Conservation (phyloP, 2,113 vertebrate species). For the Sorex fumeus region DNA sequence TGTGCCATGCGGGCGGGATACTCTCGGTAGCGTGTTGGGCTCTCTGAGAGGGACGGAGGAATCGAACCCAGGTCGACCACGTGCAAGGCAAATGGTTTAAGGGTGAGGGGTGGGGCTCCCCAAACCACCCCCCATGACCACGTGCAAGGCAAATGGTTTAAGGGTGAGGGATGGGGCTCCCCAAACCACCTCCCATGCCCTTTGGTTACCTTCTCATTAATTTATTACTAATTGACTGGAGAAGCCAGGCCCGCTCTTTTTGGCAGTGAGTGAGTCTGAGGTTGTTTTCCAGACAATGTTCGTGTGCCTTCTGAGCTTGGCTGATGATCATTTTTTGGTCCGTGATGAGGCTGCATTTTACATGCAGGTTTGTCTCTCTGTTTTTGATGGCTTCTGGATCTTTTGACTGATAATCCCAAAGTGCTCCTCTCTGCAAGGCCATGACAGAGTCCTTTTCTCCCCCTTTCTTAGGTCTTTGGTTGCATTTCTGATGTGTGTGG, state of each 20-base stretch:
- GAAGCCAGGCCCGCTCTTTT: not conserved
- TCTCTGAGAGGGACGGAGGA: too few species aligned
- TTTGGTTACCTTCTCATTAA: slow-evolving; percentile 3
- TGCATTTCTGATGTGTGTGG: not conserved
- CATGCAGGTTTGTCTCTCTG: not conserved
- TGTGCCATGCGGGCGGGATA: too few species aligned
- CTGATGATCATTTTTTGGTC: too few species aligned
- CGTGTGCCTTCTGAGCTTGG: slow-evolving; percentile 4
- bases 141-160: too few species aligned
- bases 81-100: too few species aligned
- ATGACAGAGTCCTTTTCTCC: not conserved
- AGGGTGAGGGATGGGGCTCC: not conserved
- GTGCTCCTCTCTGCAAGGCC: not conserved
- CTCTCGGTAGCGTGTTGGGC: too few species aligned
- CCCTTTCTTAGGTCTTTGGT: not conserved
- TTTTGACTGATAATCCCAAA: slow-evolving; percentile 6
- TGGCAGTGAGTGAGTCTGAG: not conserved
- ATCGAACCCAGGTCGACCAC: too few species aligned
- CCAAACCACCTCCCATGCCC: not conserved
- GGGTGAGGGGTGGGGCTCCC: too few species aligned
- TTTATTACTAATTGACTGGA: not conserved
- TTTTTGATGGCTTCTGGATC: slow-evolving; percentile 24
- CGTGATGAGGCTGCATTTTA: not conserved
- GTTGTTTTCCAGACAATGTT: not conserved
- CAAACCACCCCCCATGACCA: too few species aligned